These are phyloP conservation scores for Ceratitis capitata DNA, from an alignment of 1,140 invertebrate species.

Conservation along the genomic window DNA sequence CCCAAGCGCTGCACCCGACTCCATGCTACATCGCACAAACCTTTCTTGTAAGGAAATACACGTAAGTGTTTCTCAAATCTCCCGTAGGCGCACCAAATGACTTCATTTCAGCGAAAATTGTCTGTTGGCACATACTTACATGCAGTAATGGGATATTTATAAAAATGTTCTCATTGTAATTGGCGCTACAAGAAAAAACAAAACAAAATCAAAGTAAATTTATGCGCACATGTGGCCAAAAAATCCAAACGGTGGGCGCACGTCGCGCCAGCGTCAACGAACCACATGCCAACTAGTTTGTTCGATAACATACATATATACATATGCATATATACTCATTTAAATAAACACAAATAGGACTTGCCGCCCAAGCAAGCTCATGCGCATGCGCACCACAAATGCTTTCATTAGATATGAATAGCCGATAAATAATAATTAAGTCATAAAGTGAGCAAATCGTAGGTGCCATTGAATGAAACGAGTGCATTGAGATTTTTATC, in stretches of 20 bases:
- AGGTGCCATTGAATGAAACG: slow-evolving; percentile 25
- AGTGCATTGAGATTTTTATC: slow-evolving; percentile 17
- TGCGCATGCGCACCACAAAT: not conserved
- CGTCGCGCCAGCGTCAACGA: slow-evolving; percentile 5
- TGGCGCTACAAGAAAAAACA: not conserved
- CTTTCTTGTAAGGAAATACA: not conserved
- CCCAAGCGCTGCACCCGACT: no score
- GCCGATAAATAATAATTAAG: slow-evolving; percentile 20
- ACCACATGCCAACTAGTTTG: not conserved
- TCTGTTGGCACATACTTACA: not conserved
- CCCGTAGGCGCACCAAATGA: not conserved
- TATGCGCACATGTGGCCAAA: not conserved
- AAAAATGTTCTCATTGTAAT: not conserved
- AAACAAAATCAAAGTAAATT: not conserved
- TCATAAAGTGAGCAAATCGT: slow-evolving; percentile 2
- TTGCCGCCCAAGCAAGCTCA: not conserved
- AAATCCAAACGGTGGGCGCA: not conserved
- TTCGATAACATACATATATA: not conserved
- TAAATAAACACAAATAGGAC: not conserved
- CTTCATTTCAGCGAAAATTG: not conserved
- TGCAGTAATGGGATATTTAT: not conserved
- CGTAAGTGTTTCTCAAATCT: not conserved
- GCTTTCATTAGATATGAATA: not conserved
- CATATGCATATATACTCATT: not conserved
- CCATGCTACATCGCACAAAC: no score